phyloP scores from a whole-genome alignment of 1,140 invertebrate species.

The Lycorma delicatula region DNA sequence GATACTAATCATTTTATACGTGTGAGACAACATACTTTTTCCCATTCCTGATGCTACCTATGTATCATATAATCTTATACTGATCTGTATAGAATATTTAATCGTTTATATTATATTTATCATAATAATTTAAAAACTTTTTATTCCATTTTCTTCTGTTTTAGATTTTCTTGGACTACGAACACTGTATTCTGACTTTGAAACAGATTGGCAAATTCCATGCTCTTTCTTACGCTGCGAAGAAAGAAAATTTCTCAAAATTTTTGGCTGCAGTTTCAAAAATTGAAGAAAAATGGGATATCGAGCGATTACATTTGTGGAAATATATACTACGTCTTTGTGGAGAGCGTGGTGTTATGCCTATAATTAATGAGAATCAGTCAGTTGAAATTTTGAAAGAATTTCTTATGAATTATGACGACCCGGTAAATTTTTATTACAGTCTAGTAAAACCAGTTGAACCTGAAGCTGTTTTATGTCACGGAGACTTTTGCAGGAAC shows the following conservation, averaged over 20 bases:
- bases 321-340: too few relatives aligned
- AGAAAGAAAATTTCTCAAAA: conserved; percentile 25
- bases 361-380: neutral
- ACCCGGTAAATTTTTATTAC: neutral
- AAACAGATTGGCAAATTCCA: conserved; percentile 37
- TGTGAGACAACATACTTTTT: too few relatives aligned
- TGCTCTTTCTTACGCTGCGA: conserved; percentile 34
- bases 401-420: neutral
- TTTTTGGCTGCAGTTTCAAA: conserved; percentile 30
- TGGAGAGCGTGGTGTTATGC: conserved; percentile 9
- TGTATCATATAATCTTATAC: too few relatives aligned
- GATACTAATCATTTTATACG: too few relatives aligned
- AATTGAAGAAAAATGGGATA: conserved; percentile 27
- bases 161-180: conserved; percentile 27
- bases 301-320: too few relatives aligned
- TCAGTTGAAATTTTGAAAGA: neutral
- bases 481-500: conserved; percentile 49
- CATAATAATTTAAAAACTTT: too few relatives aligned
- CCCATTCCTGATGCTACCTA: too few relatives aligned
- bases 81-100: too few relatives aligned
- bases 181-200: conserved; percentile 32
- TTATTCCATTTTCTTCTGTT: too few relatives aligned
- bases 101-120: too few relatives aligned
- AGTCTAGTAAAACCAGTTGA: conserved; percentile 22
- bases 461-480: conserved; percentile 40